Conservation (phyloP, 2,888 invertebrate genomes). For the Trichopoda pennipes region DNA sequence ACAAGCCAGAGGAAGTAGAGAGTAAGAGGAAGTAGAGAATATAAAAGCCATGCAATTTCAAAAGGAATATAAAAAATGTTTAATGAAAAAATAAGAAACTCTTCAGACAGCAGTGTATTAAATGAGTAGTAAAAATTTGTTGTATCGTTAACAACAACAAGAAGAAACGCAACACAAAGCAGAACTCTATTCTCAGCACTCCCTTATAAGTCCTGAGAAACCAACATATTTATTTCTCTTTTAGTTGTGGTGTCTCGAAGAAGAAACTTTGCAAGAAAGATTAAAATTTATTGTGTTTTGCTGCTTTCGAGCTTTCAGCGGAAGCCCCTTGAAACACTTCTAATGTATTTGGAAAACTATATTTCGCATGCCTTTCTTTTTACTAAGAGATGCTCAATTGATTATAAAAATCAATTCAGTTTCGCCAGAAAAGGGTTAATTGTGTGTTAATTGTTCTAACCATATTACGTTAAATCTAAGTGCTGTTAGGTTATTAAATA, state of each 20-base stretch:
- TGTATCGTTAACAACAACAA: conserved; percentile 28
- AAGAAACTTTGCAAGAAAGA: too few relatives aligned
- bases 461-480: too few relatives aligned
- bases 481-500: too few relatives aligned
- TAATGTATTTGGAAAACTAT: too few relatives aligned
- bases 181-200: neutral
- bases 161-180: neutral
- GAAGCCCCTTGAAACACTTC: too few relatives aligned
- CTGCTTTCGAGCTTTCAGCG: too few relatives aligned
- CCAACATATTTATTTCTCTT: neutral
- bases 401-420: too few relatives aligned
- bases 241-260: conserved; percentile 6
- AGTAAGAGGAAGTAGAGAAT: neutral
- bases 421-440: too few relatives aligned
- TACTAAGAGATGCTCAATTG: too few relatives aligned
- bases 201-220: neutral
- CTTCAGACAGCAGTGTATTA: conserved; percentile 6
- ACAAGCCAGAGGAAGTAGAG: conserved; percentile 2
- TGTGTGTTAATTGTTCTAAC: too few relatives aligned
- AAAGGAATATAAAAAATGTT: conserved; percentile 37
- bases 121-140: neutral
- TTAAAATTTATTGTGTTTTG: too few relatives aligned
- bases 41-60: neutral
- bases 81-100: conserved; percentile 56
- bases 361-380: too few relatives aligned